These are phyloP conservation scores for Globodera rostochiensis DNA, from an alignment of 1,140 invertebrate species.

Conservation along the genomic window DNA sequence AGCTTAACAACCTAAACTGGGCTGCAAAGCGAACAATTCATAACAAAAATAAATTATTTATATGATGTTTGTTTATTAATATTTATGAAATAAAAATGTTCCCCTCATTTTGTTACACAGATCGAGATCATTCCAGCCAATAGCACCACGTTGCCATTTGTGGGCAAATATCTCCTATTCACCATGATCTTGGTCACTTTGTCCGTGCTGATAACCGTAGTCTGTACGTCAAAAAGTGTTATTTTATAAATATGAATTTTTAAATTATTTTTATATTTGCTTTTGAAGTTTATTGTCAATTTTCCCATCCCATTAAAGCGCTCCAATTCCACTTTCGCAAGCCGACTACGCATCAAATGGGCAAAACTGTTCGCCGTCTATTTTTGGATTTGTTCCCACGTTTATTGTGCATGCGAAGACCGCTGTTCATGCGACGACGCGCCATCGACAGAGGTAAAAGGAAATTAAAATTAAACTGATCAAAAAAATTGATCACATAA, in stretches of 20 bases:
- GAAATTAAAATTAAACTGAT: background rate
- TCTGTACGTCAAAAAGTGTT: constrained; percentile 66
- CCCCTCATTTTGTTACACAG: constrained; percentile 68
- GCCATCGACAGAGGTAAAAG: constrained; percentile 8
- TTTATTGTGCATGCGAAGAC: constrained; percentile 67
- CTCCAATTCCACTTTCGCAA: constrained; percentile 96
- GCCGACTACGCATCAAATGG: constrained; percentile 90
- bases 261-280: background rate
- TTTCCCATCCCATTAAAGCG: constrained; percentile 72
- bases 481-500: background rate
- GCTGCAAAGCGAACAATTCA: no score
- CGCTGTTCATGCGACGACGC: constrained; percentile 36
- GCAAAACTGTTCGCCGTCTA: constrained; percentile 82
- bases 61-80: no score
- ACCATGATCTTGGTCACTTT: constrained; percentile 98
- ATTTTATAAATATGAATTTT: no score
- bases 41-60: no score
- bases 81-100: no score
- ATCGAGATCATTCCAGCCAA: constrained; percentile 95
- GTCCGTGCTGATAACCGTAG: constrained; percentile 95
- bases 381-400: constrained; percentile 87
- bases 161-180: constrained; percentile 95
- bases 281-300: constrained; percentile 7
- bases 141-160: constrained; percentile 89
- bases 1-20: no score